phyloP scores from a whole-genome alignment of 2,888 invertebrate species.

The Idaea straminata region DNA sequence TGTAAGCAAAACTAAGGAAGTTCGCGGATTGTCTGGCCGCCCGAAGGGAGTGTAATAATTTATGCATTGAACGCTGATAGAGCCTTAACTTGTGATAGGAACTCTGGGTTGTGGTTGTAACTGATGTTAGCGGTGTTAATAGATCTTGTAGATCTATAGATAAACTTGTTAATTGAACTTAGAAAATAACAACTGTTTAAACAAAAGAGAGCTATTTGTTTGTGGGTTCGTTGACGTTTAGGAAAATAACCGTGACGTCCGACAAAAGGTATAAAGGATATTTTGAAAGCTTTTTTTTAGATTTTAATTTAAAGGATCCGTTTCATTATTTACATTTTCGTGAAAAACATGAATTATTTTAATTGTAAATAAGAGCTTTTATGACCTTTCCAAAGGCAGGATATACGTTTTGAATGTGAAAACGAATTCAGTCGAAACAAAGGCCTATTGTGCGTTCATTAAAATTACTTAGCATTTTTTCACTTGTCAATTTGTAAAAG shows the following conservation, averaged over 20 bases:
- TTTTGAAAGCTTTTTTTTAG: not conserved
- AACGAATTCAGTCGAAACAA: not conserved
- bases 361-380: not conserved
- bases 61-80: constrained; percentile 34
- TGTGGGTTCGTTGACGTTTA: not conserved
- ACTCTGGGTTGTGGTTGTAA: constrained; percentile 2
- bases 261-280: not conserved
- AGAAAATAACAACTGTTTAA: not conserved
- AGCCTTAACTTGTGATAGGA: constrained; percentile 3
- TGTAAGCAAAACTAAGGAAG: constrained; percentile 1
- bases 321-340: not conserved
- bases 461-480: not conserved
- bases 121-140: not conserved
- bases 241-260: not conserved
- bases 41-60: constrained; percentile 28
- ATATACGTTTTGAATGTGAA: not conserved
- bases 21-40: constrained; percentile 8
- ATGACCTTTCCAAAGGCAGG: not conserved
- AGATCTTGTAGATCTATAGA: not conserved
- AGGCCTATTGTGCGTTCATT: not conserved
- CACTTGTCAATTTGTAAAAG: too few species aligned
- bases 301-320: not conserved
- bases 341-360: not conserved
- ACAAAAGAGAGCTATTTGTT: not conserved
- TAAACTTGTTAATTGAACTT: too few species aligned